Evolutionary conservation across 2,113 vertebrate genomes (phyloP).

Genomic region (Chaetops frenatus): DNA sequence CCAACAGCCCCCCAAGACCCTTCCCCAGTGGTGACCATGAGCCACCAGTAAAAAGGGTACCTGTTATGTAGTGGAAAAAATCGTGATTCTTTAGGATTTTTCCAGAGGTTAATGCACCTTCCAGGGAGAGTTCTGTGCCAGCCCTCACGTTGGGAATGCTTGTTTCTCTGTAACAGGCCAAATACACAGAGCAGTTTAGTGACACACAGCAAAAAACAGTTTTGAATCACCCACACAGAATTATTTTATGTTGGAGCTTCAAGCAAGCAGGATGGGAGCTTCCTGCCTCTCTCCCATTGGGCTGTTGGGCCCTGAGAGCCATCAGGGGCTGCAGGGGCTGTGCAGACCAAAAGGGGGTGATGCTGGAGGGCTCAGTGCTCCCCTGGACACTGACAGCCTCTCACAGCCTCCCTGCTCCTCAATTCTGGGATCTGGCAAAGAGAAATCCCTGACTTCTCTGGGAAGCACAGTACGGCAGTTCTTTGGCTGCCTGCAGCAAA

Average conservation of each 20-base stretch:
- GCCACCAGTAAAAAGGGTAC: fast-evolving
- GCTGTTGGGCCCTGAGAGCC: neutral
- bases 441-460: neutral
- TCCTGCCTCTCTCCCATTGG: neutral
- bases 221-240: neutral
- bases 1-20: neutral
- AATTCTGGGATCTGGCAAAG: too few relatives aligned
- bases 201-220: neutral
- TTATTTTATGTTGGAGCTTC: neutral
- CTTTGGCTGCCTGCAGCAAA: neutral
- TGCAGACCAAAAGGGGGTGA: neutral
- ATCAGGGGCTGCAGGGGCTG: neutral
- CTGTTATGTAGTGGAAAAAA: neutral
- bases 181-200: neutral
- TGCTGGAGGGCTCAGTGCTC: neutral
- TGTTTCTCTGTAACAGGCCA: fast-evolving
- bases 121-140: neutral
- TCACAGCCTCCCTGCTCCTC: fast-evolving
- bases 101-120: neutral
- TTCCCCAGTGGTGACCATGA: neutral
- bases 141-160: fast-evolving
- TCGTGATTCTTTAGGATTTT: neutral
- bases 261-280: neutral
- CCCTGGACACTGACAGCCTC: fast-evolving
- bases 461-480: fast-evolving